These are phyloP conservation scores for Heliconius ethilla DNA, from an alignment of 2,888 invertebrate species.

Conservation along the genomic window DNA sequence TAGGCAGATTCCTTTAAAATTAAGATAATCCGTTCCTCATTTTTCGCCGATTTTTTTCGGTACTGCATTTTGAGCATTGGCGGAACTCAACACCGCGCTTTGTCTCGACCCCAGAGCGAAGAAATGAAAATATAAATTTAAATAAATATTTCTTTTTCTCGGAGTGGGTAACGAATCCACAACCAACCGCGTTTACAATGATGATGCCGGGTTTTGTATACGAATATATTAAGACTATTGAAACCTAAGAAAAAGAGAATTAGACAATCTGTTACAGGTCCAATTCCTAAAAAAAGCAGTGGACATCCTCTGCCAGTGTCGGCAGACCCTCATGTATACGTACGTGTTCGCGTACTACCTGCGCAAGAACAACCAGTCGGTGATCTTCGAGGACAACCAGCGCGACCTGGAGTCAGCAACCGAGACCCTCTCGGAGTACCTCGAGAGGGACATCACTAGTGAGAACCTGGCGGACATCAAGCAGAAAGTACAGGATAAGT, in stretches of 20 bases:
- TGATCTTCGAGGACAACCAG: slow-evolving; percentile 99
- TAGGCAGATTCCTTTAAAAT: too few species aligned
- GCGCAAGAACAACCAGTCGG: slow-evolving; percentile 98
- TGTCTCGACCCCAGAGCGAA: too few species aligned
- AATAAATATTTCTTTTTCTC: too few species aligned
- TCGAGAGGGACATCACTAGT: slow-evolving; percentile 98
- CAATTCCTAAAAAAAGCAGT: slow-evolving; percentile 99
- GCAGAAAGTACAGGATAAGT: slow-evolving; percentile 99
- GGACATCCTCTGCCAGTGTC: slow-evolving; percentile 97
- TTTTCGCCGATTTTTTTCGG: too few species aligned
- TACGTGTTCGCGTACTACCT: slow-evolving; percentile 99
- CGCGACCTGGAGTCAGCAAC: slow-evolving; percentile 98
- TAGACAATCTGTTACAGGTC: slow-evolving; percentile 82
- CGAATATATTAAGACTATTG: background rate
- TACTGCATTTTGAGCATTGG: too few species aligned
- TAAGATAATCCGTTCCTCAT: too few species aligned
- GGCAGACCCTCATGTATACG: slow-evolving; percentile 99
- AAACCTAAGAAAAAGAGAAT: background rate
- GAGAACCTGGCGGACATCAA: slow-evolving; percentile 98
- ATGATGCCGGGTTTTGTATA: too few species aligned
- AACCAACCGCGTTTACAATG: too few species aligned
- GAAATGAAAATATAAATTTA: too few species aligned
- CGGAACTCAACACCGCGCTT: too few species aligned
- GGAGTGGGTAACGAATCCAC: too few species aligned
- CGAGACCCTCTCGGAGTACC: slow-evolving; percentile 97